These are phyloP conservation scores for Cephus spinipes DNA, from an alignment of 2,888 invertebrate genomes.

Conservation along the genomic window DNA sequence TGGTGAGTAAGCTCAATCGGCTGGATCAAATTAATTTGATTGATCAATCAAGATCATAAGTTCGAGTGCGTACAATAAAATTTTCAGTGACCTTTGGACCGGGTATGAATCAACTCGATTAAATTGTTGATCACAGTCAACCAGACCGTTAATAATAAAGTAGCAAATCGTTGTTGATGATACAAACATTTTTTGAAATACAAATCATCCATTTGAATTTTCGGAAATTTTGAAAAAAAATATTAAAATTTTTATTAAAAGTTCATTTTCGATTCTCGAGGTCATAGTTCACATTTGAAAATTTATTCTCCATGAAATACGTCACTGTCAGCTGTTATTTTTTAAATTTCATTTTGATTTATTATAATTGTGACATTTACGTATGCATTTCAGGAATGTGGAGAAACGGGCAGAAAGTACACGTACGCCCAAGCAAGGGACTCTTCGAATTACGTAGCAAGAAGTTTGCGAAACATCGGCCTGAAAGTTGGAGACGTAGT, in stretches of 20 bases:
- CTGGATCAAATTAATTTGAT: too few species aligned
- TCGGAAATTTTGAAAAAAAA: neutral
- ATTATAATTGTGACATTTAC: neutral
- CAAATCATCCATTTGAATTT: neutral
- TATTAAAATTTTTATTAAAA: neutral
- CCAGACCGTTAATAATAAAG: too few species aligned
- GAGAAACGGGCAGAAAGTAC: slow-evolving; percentile 77
- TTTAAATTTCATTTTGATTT: neutral
- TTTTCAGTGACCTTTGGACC: too few species aligned
- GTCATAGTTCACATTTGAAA: too few species aligned
- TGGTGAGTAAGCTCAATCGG: slow-evolving; percentile 43
- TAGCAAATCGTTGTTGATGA: neutral
- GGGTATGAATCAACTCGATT: too few species aligned
- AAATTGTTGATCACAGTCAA: too few species aligned
- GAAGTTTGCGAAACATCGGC: slow-evolving; percentile 75
- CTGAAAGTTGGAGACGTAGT: slow-evolving; percentile 76
- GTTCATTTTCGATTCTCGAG: neutral
- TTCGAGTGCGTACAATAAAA: too few species aligned
- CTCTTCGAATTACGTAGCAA: slow-evolving; percentile 75
- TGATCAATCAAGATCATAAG: too few species aligned
- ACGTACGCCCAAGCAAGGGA: slow-evolving; percentile 77
- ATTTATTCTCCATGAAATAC: too few species aligned
- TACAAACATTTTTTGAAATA: neutral
- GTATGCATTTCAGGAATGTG: slow-evolving; percentile 74
- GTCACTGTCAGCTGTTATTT: too few species aligned